Conservation (phyloP, 2,888 invertebrate genomes). For the Polylopha cassiicola region DNA sequence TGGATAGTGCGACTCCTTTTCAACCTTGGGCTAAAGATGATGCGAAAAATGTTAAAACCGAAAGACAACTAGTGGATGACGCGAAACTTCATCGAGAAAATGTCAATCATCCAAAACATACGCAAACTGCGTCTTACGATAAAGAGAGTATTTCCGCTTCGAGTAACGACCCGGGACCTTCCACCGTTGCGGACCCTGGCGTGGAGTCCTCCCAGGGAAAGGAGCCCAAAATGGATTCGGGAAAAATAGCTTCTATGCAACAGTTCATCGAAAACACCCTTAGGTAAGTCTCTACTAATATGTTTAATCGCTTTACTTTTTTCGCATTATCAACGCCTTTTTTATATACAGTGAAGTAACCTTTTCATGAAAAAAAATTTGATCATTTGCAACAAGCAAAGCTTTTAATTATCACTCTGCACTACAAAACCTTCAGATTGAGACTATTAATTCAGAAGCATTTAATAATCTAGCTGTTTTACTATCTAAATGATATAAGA, state of each 20-base stretch:
- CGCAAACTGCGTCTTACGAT: conserved; percentile 77
- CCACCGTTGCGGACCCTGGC: conserved; percentile 48
- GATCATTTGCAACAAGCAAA: too few relatives aligned
- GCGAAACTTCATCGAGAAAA: conserved; percentile 77
- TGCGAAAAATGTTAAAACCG: conserved; percentile 69
- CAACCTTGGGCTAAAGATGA: conserved; percentile 73
- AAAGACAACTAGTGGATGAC: conserved; percentile 72
- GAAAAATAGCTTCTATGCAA: conserved; percentile 75
- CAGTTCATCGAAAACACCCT: conserved; percentile 81
- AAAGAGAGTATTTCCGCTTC: conserved; percentile 68
- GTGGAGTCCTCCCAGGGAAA: conserved; percentile 43
- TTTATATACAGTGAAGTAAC: too few relatives aligned
- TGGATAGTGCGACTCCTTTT: conserved; percentile 73
- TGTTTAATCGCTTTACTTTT: too few relatives aligned
- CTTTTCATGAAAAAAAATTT: too few relatives aligned
- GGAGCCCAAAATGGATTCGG: conserved; percentile 67
- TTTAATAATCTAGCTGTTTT: too few relatives aligned
- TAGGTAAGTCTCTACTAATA: conserved; percentile 65
- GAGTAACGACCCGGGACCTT: conserved; percentile 61
- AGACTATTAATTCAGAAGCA: too few relatives aligned
- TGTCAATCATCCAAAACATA: conserved; percentile 78
- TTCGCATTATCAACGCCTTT: too few relatives aligned
- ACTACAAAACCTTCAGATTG: too few relatives aligned
- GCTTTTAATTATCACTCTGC: too few relatives aligned
- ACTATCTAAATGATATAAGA: too few relatives aligned